phyloP scores from a whole-genome alignment of 2,113 vertebrate genomes.

The Elgaria multicarinata region DNA sequence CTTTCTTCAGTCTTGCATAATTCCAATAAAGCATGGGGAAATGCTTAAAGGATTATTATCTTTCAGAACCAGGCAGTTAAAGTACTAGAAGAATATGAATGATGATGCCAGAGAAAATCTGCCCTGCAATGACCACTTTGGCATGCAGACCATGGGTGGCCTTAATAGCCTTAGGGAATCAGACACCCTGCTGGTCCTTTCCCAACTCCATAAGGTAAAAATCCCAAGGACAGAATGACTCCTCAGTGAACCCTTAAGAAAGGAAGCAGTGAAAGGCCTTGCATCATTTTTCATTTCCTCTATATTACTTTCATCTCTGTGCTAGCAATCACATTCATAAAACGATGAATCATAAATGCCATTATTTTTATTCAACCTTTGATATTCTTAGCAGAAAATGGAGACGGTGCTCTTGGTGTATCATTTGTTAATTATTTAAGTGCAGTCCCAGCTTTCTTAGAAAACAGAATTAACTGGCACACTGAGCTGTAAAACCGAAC shows the following conservation, averaged over 20 bases:
- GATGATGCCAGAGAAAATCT: not conserved
- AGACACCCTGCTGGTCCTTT: not conserved
- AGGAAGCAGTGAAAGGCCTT: not conserved
- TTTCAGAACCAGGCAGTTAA: not conserved
- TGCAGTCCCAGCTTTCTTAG: conserved; percentile 6
- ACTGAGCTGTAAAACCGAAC: not conserved
- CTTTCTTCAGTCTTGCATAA: not conserved
- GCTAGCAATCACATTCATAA: conserved; percentile 13
- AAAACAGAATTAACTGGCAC: not conserved
- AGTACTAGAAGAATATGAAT: not conserved
- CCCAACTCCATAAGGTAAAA: not conserved
- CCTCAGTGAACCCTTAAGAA: not conserved
- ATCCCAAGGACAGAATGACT: fast-evolving
- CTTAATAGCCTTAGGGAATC: not conserved
- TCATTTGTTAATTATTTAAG: conserved; percentile 38
- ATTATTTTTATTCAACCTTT: conserved; percentile 27
- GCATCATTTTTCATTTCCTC: conserved; percentile 3
- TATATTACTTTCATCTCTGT: not conserved
- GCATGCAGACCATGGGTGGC: fast-evolving
- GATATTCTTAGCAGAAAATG: conserved; percentile 39
- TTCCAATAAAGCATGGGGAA: not conserved
- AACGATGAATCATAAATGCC: conserved; percentile 38
- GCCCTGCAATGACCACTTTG: fast-evolving
- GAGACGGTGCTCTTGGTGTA: not conserved
- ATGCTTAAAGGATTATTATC: not conserved